Base-by-base conservation (phyloP, 2,113 vertebrate species). In the Anolis carolinensis region DNA sequence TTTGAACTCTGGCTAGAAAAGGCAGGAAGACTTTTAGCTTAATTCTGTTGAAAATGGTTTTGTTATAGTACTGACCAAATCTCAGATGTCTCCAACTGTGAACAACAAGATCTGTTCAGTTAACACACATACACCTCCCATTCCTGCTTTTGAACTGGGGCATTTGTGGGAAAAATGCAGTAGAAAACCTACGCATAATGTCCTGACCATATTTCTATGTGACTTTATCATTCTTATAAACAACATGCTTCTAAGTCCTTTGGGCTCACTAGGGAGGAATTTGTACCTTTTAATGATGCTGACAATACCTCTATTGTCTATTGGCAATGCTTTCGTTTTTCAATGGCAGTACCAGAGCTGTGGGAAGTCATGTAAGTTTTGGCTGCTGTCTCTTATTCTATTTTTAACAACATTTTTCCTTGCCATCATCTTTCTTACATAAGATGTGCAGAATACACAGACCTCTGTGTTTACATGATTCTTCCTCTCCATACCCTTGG, bases 351-450 rank as follows among this genome's bases (percentile, higher is more conserved):
- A 68, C 83, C 87, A 88, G 83, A 83, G 90, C 93, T 94, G 89
- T 90, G 88, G 87, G 78, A 94, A 65, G 91, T 88, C 81, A 87
- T 93, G 32, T 89, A 20, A 18, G 5, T 93, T 91, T 30, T 7
- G 88, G 83, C 7, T 44, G 65, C 68, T 13, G 25, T 79, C 91
- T 86, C 89, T 86, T 36, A 48, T 55, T 85, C 89, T 0, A 0
- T 88, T 91, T 92, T 86, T 82, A 91, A 89, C 87, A 89, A 90
- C 79, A 89, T 94, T 88, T 92, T 94, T 92, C 81, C 89, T 87
- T 88, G 9, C 30, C 72, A 81, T 0, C 0, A 23, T 79, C 50
- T 89, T 90, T 84, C 79, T 82, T 88, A 55, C 32, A 62, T 34
- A 1, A 14, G 78, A 85, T 84, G 27, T 11, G 14, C 50, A 88